A percentile compares a stretch with the other conserved stretches of the same genome.
Conservation (phyloP, 2,888 invertebrate genomes). For the Tineola bisselliella region DNA sequence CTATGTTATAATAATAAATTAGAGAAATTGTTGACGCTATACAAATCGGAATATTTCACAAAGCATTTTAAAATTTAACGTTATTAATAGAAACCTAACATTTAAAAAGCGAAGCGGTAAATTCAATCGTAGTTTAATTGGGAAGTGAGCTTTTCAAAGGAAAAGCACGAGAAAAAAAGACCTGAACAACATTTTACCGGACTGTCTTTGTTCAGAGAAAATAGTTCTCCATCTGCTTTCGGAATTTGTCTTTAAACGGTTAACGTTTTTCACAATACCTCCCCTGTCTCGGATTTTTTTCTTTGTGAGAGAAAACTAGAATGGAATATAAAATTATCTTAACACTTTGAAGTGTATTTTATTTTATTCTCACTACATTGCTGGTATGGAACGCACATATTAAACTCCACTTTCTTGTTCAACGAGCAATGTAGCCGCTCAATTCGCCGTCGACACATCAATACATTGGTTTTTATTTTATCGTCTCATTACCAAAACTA, state of each 20-base stretch:
- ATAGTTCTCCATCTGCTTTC: neutral
- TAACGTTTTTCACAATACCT: constrained; percentile 9
- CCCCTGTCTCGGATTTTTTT: neutral
- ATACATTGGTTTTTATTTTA: no score
- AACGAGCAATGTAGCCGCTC: no score
- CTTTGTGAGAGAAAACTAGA: no score
- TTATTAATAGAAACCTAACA: neutral
- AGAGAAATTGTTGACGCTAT: no score
- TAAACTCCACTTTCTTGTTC: no score
- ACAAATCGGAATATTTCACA: neutral
- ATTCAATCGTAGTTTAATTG: neutral
- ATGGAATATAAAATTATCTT: no score
- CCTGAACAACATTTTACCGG: neutral
- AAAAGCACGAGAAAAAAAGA: neutral
- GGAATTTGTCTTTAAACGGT: constrained; percentile 6
- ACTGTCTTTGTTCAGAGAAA: constrained; percentile 2
- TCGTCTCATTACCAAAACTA: no score
- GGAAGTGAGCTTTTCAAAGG: neutral
- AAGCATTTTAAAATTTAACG: neutral
- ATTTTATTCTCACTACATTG: no score
- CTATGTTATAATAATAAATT: no score
- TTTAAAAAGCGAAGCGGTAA: neutral
- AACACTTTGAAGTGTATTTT: no score
- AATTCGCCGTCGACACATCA: no score
- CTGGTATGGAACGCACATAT: no score